Evolutionary conservation across 2,113 vertebrate species (phyloP).

Genomic region (Centrocercus urophasianus): DNA sequence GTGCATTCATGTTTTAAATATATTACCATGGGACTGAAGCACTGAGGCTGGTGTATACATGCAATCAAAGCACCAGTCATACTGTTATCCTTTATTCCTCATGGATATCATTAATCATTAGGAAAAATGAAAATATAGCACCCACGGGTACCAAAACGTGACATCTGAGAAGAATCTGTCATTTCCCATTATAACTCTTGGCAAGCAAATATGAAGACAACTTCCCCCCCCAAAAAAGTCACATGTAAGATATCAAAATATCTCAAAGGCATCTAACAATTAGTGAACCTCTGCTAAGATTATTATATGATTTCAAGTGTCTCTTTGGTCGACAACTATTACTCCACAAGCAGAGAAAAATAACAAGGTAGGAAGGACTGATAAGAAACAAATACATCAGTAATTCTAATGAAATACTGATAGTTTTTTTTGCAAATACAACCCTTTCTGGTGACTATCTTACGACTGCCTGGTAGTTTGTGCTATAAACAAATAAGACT

Average conservation of each 20-base stretch:
- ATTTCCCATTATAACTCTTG: neutral
- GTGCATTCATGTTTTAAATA: neutral
- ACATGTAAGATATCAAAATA: neutral
- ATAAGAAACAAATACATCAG: neutral
- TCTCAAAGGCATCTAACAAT: neutral
- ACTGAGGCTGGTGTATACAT: neutral
- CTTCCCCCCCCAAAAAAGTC: neutral
- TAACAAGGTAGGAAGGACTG: fast-evolving
- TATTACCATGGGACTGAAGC: neutral
- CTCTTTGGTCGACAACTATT: neutral
- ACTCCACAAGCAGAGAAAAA: neutral
- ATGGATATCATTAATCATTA: neutral
- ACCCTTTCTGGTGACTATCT: neutral
- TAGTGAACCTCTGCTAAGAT: neutral
- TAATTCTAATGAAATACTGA: neutral
- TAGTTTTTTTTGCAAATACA: neutral
- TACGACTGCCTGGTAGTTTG: fast-evolving
- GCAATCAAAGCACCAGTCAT: neutral
- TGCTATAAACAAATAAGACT: neutral
- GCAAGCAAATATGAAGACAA: neutral
- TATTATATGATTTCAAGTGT: neutral
- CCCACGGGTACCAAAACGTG: neutral
- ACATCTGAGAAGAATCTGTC: neutral
- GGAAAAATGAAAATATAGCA: neutral
- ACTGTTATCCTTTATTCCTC: neutral